Conservation (phyloP, 35 echinoderm and acorn worm genomes). For the Ophioderma brevispina region DNA sequence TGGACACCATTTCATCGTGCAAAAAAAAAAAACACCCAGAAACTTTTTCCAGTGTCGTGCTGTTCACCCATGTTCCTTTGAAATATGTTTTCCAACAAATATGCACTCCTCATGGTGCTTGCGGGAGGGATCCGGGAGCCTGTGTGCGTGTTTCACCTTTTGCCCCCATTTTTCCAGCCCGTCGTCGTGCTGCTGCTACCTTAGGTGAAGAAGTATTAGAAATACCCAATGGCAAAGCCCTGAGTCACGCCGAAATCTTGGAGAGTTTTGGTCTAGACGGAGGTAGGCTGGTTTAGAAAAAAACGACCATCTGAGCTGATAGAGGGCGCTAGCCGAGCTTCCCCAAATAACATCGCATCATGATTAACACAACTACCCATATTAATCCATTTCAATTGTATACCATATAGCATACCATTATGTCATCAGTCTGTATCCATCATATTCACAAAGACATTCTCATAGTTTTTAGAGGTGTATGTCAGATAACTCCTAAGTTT, state of each 20-base stretch:
- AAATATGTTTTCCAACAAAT: too few species aligned
- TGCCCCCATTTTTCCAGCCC: conserved; percentile 47
- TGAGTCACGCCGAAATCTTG: neutral
- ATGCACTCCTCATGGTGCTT: too few species aligned
- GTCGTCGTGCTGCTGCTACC: conserved; percentile 69
- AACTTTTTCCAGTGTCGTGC: too few species aligned
- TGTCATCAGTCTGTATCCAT: neutral
- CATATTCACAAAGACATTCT: neutral
- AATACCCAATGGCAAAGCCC: conserved; percentile 30
- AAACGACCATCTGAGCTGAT: neutral
- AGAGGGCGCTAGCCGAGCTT: conserved; percentile 5
- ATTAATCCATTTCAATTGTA: neutral
- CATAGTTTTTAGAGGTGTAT: neutral
- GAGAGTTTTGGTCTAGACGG: conserved; percentile 29
- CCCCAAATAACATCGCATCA: neutral
- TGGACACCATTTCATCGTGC: conserved; percentile 15
- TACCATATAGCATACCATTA: neutral
- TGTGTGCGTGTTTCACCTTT: conserved; percentile 31
- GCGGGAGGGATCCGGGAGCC: neutral
- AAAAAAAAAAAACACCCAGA: too few species aligned
- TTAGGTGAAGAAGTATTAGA: conserved; percentile 49
- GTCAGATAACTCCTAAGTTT: neutral
- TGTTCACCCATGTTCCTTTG: too few species aligned
- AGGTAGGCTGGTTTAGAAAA: neutral
- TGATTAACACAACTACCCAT: neutral